Evolutionary conservation across 2,888 invertebrate species (phyloP).

Genomic region (Ophion ellenae): DNA sequence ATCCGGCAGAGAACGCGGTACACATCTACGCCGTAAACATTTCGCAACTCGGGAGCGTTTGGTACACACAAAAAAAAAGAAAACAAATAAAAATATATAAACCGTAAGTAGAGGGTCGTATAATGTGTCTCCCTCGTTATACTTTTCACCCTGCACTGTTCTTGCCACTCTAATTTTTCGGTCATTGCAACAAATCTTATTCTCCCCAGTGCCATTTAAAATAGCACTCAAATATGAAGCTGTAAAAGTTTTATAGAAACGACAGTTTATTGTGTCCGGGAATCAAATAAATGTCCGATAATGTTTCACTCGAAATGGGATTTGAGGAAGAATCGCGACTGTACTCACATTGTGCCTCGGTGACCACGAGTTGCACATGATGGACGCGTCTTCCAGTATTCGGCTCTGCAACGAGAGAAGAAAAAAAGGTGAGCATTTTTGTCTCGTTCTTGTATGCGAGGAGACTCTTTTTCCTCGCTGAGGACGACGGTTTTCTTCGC

Average conservation of each 20-base stretch:
- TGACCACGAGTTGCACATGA: slow-evolving; percentile 97
- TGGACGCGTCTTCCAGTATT: slow-evolving; percentile 94
- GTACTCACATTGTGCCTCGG: slow-evolving; percentile 94
- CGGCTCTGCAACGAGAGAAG: slow-evolving; percentile 88
- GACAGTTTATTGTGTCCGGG: no score
- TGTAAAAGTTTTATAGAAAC: no score
- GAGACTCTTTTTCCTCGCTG: not conserved
- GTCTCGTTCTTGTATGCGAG: not conserved
- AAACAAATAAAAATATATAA: not conserved
- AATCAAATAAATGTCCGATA: no score
- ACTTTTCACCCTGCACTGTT: no score
- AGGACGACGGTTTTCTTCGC: not conserved
- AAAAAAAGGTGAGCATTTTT: not conserved
- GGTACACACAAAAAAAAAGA: slow-evolving; percentile 66
- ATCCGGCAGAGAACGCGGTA: no score
- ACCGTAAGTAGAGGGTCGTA: slow-evolving; percentile 3
- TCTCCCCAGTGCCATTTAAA: no score
- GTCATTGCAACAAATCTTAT: no score
- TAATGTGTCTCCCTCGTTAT: not conserved
- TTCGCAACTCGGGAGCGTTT: slow-evolving; percentile 70
- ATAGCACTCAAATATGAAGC: no score
- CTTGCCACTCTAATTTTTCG: no score
- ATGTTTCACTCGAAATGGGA: not conserved
- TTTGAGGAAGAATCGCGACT: not conserved
- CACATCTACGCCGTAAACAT: slow-evolving; percentile 72